A percentile compares a stretch with the other conserved stretches of the same genome.
These are phyloP conservation scores for Tetramorium simillimum DNA, from an alignment of 1,140 invertebrate species.

Conservation along the genomic window DNA sequence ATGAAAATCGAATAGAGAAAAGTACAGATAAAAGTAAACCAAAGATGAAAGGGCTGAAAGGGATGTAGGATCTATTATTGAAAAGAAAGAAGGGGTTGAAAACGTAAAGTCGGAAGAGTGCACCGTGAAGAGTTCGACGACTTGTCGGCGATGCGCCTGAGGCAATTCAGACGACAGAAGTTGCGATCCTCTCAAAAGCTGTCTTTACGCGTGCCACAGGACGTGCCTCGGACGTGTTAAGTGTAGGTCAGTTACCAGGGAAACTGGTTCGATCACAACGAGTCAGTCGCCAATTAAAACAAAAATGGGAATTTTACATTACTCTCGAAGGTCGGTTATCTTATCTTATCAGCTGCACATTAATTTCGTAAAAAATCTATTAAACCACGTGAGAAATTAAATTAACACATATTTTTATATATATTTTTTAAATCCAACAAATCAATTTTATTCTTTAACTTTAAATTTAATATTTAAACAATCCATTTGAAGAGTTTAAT, in stretches of 20 bases:
- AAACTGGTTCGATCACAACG: conserved; percentile 72
- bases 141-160: not conserved
- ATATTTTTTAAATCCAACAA: not conserved
- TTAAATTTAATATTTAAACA: not conserved
- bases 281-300: conserved; percentile 68
- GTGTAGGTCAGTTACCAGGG: conserved; percentile 78
- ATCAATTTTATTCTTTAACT: not conserved
- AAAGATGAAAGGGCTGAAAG: not conserved
- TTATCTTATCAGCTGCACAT: not conserved
- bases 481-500: not conserved
- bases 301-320: conserved; percentile 70
- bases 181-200: conserved; percentile 13
- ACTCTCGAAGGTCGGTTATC: conserved; percentile 64
- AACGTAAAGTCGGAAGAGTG: not conserved
- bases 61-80: not conserved
- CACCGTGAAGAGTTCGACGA: not conserved
- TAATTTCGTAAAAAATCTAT: not conserved
- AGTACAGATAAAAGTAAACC: not conserved
- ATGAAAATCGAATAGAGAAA: not conserved
- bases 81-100: not conserved
- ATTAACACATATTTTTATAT: not conserved
- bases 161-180: not conserved
- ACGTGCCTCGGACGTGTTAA: conserved; percentile 39
- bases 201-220: conserved; percentile 17
- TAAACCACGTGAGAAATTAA: not conserved